Evolutionary conservation across 2,113 vertebrate species (phyloP), one percentile per base, ranked within the genome.

Genomic region (Oncorhynchus mykiss): DNA sequence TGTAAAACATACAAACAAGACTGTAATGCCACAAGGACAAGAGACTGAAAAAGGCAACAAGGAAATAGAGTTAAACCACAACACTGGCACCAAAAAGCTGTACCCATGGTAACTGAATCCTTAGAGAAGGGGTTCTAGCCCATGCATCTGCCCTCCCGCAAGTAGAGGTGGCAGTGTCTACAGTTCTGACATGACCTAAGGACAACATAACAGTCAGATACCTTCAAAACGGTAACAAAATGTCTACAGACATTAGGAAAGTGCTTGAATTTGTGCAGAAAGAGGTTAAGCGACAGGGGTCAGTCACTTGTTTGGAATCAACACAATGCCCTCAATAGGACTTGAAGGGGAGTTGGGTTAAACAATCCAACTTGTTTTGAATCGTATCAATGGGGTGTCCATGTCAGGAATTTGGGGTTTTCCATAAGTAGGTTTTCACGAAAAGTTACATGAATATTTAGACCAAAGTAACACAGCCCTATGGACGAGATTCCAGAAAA

Each of bases 231-330:
- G 75, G 75, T 73, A 71, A 80, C 27, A 78, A 74, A 75, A 29
- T 68, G 73, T 75, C 76, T 66, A 77, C n/a, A 78, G 82, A 88
- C 85, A 57, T 85, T 71, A 83, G 85, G 84, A 93, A 93, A 92
- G 93, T 93, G 91, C 93, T 93, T 91, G 75, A 79, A 81, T 86
- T 90, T 91, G 93, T 93, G 92, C 93, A 93, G 88, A 87, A 59
- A 77, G 65, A 80, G 78, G 76, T 74, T 76, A 48, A 68, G 65
- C 66, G 60, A 78, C 75, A 74, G 64, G 51, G 82, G 51, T 0
- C 14, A 69, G 72, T 79, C 51, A 45, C 82, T 72, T 31, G 74
- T 72, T 77, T 77, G 12, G 64, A 68, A 39, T 29, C 0, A n/a
- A 67, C 49, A 77, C 34, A 72, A 59, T 34, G 67, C 60, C 74